phyloP scores from a whole-genome alignment of 2,113 vertebrate species.

The Phalacrocorax aristotelis region DNA sequence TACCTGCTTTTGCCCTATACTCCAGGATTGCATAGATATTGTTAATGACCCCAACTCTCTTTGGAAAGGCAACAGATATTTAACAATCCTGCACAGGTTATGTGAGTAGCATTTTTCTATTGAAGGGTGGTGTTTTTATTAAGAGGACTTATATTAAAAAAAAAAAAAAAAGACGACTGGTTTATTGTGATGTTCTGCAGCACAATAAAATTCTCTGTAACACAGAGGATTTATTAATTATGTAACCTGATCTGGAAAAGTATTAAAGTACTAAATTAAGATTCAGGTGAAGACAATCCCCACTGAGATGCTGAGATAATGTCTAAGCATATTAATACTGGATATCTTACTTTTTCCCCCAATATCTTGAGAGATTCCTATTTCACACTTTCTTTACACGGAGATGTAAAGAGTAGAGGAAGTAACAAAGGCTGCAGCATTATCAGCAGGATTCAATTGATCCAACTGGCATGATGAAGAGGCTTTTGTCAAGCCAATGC shows the following conservation, averaged over 20 bases:
- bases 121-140: neutral
- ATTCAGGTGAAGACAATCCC: neutral
- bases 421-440: neutral
- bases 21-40: neutral
- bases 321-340: neutral
- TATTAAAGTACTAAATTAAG: constrained; percentile 14
- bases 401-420: neutral
- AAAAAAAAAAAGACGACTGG: too few species aligned
- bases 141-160: neutral
- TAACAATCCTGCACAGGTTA: neutral
- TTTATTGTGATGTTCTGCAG: neutral
- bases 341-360: neutral
- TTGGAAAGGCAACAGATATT: neutral
- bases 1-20: neutral
- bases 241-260: neutral
- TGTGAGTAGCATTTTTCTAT: neutral
- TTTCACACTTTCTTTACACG: neutral
- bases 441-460: neutral
- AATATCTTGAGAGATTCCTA: neutral
- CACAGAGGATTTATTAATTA: neutral
- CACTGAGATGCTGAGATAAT: neutral
- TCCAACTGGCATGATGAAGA: neutral
- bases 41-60: neutral
- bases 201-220: neutral
- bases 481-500: neutral